Conservation (phyloP, 1,140 invertebrate genomes). For the Polypedilum vanderplanki region DNA sequence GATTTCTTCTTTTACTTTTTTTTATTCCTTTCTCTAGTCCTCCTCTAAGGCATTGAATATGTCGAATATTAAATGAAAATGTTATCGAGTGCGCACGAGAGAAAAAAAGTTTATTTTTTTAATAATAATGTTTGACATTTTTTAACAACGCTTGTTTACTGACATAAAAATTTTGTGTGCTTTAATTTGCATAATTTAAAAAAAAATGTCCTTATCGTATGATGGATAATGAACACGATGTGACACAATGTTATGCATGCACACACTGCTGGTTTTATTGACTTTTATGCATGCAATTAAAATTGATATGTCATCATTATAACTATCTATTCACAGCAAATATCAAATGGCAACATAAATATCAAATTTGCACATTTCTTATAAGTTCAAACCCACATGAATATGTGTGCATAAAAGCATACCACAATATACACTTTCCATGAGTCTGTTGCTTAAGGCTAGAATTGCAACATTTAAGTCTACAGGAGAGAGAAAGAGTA, state of each 20-base stretch:
- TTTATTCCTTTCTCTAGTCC: background rate
- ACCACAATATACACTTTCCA: background rate
- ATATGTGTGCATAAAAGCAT: background rate
- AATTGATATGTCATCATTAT: constrained; percentile 14
- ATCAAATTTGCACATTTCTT: background rate
- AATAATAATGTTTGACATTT: constrained; percentile 1
- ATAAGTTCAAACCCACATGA: background rate
- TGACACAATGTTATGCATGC: too few relatives aligned
- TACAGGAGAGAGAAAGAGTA: background rate
- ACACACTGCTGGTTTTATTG: background rate
- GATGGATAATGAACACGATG: too few relatives aligned
- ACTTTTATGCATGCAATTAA: constrained; percentile 8
- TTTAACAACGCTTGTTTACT: background rate
- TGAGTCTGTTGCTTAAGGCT: background rate
- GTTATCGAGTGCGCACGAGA: background rate
- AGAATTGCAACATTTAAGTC: constrained; percentile 9
- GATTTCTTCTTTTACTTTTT: background rate
- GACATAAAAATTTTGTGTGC: background rate
- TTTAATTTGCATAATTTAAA: constrained; percentile 14
- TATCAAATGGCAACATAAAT: constrained; percentile 19
- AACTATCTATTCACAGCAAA: background rate
- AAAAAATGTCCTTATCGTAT: background rate
- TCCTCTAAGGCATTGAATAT: constrained; percentile 4
- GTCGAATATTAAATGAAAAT: constrained; percentile 19
- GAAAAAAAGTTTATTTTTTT: background rate